Base-by-base conservation (phyloP, 1,140 invertebrate genomes). In the Whitmania pigra region DNA sequence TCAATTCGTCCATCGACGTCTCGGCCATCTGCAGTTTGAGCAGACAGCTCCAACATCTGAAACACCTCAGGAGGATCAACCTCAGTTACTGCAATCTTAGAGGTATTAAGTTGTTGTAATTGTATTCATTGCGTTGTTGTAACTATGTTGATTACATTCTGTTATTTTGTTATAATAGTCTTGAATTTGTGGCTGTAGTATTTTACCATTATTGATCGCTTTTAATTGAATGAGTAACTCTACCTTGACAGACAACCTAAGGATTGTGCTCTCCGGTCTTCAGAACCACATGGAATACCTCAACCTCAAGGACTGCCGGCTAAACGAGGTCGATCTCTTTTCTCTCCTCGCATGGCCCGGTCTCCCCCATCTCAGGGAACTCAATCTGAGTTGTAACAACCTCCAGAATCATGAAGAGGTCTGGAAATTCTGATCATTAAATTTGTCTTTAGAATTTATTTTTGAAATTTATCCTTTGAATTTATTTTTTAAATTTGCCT, bases 351-450 rank as follows among this genome's bases (percentile, higher is more conserved):
- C 75, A 27, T 79, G 78, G 79, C 57, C 72, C 6, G 66, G 63
- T 2, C 27, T 78, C 7, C 11, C 63, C 0, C 70, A 66, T n/a
- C 71, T 80, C 15, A 69, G 75, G 22, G 79, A 80, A 57, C 57
- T 80, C 53, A 79, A 80, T 69, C 68, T 80, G 17, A 80, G 79
- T 72, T 74, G 78, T 63, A 80, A 80, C 72, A 78, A 77, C 72
- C 72, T 80, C 7, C 69, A 76, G 22, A 31, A 63, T 7, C 29
- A 31, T n/a, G 57, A 63, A 25, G 22, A 63, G 57, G 57, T 63
- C 22, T 17, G 57, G 57, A 25, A 25, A 20, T 22, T 63, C 18
- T 13, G 20, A 25, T 63, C n/a, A 17, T n/a, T 6, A 25, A 25
- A 18, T 15, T 13, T 63, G 29, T 22, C 17, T 60, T n/a, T 60